Evolutionary conservation across 2,797 vertebrate species (phyloP), one percentile per base, ranked within the genome.

Genomic region (Salarias fasciatus): DNA sequence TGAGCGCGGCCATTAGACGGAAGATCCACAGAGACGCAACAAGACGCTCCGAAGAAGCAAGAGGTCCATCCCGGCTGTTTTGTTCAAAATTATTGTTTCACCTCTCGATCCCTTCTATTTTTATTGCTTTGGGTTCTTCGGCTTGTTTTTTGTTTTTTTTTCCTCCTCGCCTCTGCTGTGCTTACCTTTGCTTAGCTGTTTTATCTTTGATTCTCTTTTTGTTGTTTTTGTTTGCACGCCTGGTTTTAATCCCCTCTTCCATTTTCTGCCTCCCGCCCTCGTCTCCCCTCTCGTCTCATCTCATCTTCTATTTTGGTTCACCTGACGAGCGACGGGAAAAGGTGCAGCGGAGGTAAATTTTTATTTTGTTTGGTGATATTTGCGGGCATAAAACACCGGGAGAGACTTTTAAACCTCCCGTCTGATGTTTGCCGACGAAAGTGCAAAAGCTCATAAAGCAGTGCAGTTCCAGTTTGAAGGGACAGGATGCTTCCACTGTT

Each of bases 21-120:
- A 59, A 9, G 63, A 75, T 79, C 89, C 60, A 1, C 77, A 66
- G 84, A 84, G 86, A 86, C 63, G 0, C 30, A 38, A 47, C 1
- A 7, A 71, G 72, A 54, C 72, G 66, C 50, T 69, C 52, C 65
- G 69, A 77, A 29, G 47, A 76, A 74, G 52, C 14, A 11, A 77
- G 66, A 24, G 58, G 69, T 53, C 80, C 40, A 14, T 55, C 69
- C 63, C 58, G 61, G 61, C 72, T 40, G 53, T 78, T 86, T 76
- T 73, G 54, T 15, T 43, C 8, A 0, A 53, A 44, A 75, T 85
- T 87, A 80, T 77, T 74, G 63, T 71, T 84, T 80, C 46, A 69
- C 73, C 75, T 52, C 68, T 54, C 71, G 72, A 84, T 83, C 70
- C 38, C 63, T 66, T 59, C 13, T 35, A 28, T 73, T 71, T 73